Percentiles rank a stretch among this genome's conserved stretches.
Conservation (phyloP, 2,797 vertebrate genomes). For the Sciurus vulgaris region DNA sequence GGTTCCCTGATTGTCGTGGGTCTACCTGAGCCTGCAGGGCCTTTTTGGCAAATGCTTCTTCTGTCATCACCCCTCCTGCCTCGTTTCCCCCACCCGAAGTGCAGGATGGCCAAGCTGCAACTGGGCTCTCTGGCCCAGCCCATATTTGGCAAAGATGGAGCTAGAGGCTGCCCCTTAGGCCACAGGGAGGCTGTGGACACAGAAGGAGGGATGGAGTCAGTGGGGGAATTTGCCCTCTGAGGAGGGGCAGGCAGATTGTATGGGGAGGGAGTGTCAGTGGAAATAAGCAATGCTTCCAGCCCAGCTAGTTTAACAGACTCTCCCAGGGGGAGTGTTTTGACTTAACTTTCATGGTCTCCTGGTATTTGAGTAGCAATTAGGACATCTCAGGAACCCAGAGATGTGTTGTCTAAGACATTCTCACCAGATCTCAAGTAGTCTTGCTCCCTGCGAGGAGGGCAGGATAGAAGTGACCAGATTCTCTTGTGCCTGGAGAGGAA, state of each 20-base stretch:
- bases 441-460: neutral
- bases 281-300: neutral
- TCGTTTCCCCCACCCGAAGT: neutral
- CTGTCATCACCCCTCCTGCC: neutral
- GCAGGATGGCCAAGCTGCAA: neutral
- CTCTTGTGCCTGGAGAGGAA: neutral
- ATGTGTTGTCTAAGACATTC: neutral
- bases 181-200: neutral
- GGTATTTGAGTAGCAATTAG: neutral
- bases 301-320: neutral
- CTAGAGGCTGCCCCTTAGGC: slow-evolving; percentile 4
- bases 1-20: neutral
- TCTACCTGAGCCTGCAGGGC: neutral
- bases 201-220: neutral
- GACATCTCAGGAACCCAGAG: neutral
- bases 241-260: neutral
- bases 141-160: slow-evolving; percentile 41
- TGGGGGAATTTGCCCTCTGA: neutral
- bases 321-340: neutral
- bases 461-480: neutral
- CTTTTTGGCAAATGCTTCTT: slow-evolving; percentile 36
- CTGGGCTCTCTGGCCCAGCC: neutral
- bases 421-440: neutral
- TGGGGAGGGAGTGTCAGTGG: neutral
- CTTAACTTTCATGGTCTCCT: neutral